phyloP scores from a whole-genome alignment of 2,888 invertebrate species.

The Epistrophella euchroma region DNA sequence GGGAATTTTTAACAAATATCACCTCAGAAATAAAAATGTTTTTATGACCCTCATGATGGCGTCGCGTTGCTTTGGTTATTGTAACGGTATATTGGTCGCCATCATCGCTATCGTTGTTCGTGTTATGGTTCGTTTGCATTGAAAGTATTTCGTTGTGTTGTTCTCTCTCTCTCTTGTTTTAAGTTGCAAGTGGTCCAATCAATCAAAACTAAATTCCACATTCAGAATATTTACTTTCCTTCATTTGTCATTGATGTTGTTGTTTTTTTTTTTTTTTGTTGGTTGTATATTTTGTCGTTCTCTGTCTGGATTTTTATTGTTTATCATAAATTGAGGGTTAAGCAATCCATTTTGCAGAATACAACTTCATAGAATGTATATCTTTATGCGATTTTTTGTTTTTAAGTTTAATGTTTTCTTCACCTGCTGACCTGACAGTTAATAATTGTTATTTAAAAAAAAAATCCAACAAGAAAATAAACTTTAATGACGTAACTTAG shows the following conservation, averaged over 20 bases:
- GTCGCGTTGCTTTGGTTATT: not conserved
- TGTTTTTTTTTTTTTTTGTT: not conserved
- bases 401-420: constrained; percentile 12
- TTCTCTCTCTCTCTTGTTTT: constrained; percentile 28
- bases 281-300: constrained; percentile 7
- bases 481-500: not conserved
- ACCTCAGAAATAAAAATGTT: constrained; percentile 66
- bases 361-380: not conserved
- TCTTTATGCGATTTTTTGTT: not conserved
- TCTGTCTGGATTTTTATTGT: constrained; percentile 54
- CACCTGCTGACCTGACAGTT: constrained; percentile 36
- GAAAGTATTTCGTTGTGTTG: constrained; percentile 17
- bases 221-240: constrained; percentile 60
- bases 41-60: constrained; percentile 51
- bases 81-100: constrained; percentile 15
- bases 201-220: constrained; percentile 72
- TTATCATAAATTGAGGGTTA: constrained; percentile 40
- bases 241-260: constrained; percentile 63
- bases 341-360: constrained; percentile 33
- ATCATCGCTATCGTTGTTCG: not conserved
- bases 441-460: constrained; percentile 5
- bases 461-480: not conserved
- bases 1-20: constrained; percentile 66
- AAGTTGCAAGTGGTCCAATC: constrained; percentile 72
- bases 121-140: constrained; percentile 29